Evolutionary conservation across 2,888 invertebrate species (phyloP).

Genomic region (Aelia acuminata): DNA sequence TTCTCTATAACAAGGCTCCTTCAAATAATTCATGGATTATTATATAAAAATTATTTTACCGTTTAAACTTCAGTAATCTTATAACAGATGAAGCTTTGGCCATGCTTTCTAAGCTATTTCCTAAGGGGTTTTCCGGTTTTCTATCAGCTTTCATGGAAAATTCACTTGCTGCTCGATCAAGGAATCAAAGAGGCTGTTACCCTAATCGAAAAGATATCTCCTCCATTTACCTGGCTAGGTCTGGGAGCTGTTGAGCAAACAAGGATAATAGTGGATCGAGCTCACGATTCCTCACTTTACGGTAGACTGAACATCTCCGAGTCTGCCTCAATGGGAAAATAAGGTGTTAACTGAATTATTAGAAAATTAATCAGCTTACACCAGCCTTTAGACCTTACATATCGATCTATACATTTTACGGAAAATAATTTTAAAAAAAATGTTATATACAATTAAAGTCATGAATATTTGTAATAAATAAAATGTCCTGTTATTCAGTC

Average conservation of each 20-base stretch:
- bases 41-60: neutral
- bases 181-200: neutral
- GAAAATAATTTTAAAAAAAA: too few species aligned
- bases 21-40: too few species aligned
- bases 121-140: neutral
- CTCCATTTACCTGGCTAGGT: neutral
- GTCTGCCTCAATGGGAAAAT: neutral
- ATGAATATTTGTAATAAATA: too few species aligned
- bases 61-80: neutral
- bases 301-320: neutral
- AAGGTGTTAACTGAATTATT: neutral
- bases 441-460: too few species aligned
- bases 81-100: neutral
- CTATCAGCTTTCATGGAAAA: conserved; percentile 30
- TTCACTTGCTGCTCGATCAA: neutral
- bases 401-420: too few species aligned
- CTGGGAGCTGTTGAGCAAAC: neutral
- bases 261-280: neutral
- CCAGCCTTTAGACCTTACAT: too few species aligned
- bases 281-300: neutral
- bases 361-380: too few species aligned
- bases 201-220: neutral
- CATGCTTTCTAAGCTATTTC: conserved; percentile 6
- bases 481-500: too few species aligned
- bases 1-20: too few species aligned